Evolutionary conservation across 2,113 vertebrate species (phyloP).

Genomic region (Osmerus eperlanus): DNA sequence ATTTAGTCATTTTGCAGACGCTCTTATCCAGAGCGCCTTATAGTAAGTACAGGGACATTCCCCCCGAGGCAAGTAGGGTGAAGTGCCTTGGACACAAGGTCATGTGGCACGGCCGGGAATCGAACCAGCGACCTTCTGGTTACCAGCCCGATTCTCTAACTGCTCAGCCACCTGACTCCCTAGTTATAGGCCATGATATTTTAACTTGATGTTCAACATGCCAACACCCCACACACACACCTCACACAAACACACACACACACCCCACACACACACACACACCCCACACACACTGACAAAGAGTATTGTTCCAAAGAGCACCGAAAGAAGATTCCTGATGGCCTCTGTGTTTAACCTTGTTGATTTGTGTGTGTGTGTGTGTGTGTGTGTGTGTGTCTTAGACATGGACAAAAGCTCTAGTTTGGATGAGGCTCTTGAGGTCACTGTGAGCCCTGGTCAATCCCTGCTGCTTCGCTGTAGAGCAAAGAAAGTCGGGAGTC

Average conservation of each 20-base stretch:
- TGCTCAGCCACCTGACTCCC: too few species aligned
- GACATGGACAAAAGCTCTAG: not conserved
- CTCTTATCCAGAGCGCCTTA: too few species aligned
- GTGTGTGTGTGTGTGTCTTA: slow-evolving; percentile 34
- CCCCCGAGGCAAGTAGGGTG: too few species aligned
- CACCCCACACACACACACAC: not conserved
- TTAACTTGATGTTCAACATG: not conserved
- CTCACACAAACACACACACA: not conserved
- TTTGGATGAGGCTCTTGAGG: slow-evolving; percentile 17
- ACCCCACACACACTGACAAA: not conserved
- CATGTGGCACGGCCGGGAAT: too few species aligned
- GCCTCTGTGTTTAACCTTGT: not conserved
- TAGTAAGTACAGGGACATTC: too few species aligned
- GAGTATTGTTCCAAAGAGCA: not conserved
- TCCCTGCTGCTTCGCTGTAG: slow-evolving; percentile 62
- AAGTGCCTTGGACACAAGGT: too few species aligned
- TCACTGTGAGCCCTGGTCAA: slow-evolving; percentile 48
- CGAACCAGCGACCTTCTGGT: too few species aligned
- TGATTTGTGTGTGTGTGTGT: slow-evolving; percentile 6
- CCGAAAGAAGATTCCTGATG: too few species aligned
- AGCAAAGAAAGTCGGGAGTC: fast-evolving
- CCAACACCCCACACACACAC: not conserved
- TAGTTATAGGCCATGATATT: not conserved
- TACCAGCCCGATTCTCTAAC: too few species aligned
- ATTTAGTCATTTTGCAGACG: too few species aligned